Evolutionary conservation across 2,888 invertebrate species (phyloP).

Genomic region (Oscheius sp.): DNA sequence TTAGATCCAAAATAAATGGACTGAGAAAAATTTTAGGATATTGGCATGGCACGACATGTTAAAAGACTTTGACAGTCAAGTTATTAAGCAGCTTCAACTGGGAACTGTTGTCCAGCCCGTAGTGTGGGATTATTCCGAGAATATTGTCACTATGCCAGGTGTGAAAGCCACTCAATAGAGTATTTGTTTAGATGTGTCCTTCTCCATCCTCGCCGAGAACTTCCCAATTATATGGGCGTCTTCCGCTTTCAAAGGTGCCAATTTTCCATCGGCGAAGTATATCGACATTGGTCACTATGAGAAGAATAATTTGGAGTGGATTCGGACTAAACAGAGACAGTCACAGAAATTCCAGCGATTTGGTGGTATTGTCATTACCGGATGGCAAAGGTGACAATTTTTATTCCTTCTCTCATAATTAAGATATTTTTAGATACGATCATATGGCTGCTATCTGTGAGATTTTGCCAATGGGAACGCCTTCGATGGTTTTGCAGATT

Average conservation of each 20-base stretch:
- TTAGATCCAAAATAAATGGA: background rate
- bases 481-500: conserved; percentile 62
- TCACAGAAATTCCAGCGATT: conserved; percentile 64
- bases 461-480: conserved; percentile 74
- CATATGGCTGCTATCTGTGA: conserved; percentile 76
- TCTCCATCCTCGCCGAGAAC: conserved; percentile 78
- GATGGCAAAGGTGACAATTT: conserved; percentile 75
- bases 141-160: conserved; percentile 62
- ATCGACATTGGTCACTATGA: conserved; percentile 75
- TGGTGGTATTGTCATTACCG: conserved; percentile 75
- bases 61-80: conserved; percentile 73
- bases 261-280: conserved; percentile 63
- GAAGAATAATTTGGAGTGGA: conserved; percentile 75
- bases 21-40: conserved; percentile 73
- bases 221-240: conserved; percentile 83
- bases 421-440: conserved; percentile 74
- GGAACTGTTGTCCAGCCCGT: conserved; percentile 65
- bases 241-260: conserved; percentile 79
- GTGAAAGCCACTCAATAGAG: background rate
- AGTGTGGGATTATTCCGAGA: conserved; percentile 68
- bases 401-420: conserved; percentile 43
- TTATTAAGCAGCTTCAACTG: conserved; percentile 52
- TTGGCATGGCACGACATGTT: conserved; percentile 89
- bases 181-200: conserved; percentile 50
- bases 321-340: conserved; percentile 58